Base-by-base conservation (phyloP, 2,888 invertebrate species). In the Drosophila stalkeri region DNA sequence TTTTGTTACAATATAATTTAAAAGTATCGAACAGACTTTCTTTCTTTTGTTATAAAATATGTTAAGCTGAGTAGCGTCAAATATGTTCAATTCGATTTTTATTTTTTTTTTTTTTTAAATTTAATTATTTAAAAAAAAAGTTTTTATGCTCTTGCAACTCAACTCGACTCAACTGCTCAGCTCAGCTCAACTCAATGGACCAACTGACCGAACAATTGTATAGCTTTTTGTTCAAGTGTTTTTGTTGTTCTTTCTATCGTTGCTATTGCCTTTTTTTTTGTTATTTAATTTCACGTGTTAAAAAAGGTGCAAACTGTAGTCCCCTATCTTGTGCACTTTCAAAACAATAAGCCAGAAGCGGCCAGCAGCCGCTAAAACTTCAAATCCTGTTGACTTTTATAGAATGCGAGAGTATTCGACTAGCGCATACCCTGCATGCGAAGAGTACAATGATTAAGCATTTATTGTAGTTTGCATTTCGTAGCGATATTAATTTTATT, bases 271-370 rank as follows among this genome's bases (percentile, higher is more conserved):
- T 31, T 12, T 49, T 18, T 14, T 7, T 44, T 37, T 66, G 16
- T 66, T 31, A 31, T 41, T 66, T 59, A 54, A 23, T 64, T 39
- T 55, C 9, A 44, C 11, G n/a, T 61, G 46, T 27, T 41, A 16
- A 41, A 16, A 41, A 62, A 47, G 46, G 37, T 56, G 55, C 33
- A 35, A 41, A 16, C 18, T 16, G 18, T 14, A 2, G 14, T 20
- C 11, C 18, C 14, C 31, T 16, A 7, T 18, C 8, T 5, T 9
- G 31, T n/a, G 18, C 47, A 33, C 39, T 56, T 60, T 44, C 16
- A 27, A 63, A 57, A 61, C 77, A 80, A 77, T 61, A 72, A 66
- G 63, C 44, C 62, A 77, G 65, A 75, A 72, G 57, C 61, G 59
- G 20, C 31, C 23, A 23, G 27, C 46, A 47, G n/a, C 11, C 18